Conservation (phyloP, 2,888 invertebrate species). For the Cryptosula pallasiana region DNA sequence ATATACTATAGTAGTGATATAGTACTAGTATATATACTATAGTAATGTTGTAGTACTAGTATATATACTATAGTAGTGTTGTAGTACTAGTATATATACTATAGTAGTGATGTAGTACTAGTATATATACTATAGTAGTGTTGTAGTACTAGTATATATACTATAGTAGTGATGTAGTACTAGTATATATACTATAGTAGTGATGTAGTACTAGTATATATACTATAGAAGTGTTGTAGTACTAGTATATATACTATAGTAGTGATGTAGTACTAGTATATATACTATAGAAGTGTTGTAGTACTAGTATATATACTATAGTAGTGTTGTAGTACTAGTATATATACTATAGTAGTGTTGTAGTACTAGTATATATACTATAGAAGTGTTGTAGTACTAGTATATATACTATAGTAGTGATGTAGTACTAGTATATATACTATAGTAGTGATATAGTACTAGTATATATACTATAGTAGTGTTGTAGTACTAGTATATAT, state of each 20-base stretch:
- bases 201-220: not conserved
- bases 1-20: not conserved
- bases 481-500: too few relatives aligned
- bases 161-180: too few relatives aligned
- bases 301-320: not conserved
- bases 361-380: not conserved
- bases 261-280: not conserved
- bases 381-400: not conserved
- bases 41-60: too few relatives aligned
- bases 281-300: too few relatives aligned
- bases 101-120: too few relatives aligned
- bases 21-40: not conserved
- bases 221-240: too few relatives aligned
- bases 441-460: not conserved
- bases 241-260: not conserved
- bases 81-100: not conserved
- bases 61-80: not conserved
- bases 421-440: too few relatives aligned
- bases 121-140: not conserved
- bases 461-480: not conserved
- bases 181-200: not conserved
- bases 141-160: not conserved
- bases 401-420: not conserved
- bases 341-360: too few relatives aligned
- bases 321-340: not conserved